phyloP scores from a whole-genome alignment of 2,888 invertebrate genomes.

The Meghimatium bilineatum region DNA sequence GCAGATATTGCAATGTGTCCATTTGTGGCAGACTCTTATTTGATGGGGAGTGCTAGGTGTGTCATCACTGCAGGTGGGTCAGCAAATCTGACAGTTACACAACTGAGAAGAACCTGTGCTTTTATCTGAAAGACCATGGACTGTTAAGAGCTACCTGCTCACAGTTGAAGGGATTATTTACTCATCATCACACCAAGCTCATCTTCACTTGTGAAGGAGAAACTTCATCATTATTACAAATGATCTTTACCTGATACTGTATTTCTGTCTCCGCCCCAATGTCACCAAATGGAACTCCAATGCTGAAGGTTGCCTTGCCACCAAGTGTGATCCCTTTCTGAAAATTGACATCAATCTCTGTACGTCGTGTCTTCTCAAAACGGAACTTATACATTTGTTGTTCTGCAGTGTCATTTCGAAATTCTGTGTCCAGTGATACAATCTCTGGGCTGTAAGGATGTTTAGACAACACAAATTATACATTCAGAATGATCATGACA shows the following conservation, averaged over 20 bases:
- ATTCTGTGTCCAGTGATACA: slow-evolving; percentile 51
- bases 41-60: no score
- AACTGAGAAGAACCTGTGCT: no score
- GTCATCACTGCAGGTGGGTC: no score
- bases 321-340: slow-evolving; percentile 56
- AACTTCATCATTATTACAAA: no score
- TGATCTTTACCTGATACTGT: slow-evolving; percentile 36
- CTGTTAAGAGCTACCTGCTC: no score
- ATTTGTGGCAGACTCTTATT: no score
- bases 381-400: slow-evolving; percentile 53
- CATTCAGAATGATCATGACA: background rate
- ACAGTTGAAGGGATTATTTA: no score
- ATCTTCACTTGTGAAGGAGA: no score
- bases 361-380: slow-evolving; percentile 52
- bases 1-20: no score
- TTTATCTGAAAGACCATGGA: no score
- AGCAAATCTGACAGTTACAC: no score
- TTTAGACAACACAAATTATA: background rate
- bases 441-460: slow-evolving; percentile 32
- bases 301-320: slow-evolving; percentile 53
- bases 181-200: no score
- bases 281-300: slow-evolving; percentile 49
- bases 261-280: slow-evolving; percentile 22
- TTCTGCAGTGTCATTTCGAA: slow-evolving; percentile 53
- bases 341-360: slow-evolving; percentile 51